Percentiles rank a stretch among this genome's conserved stretches.
These are phyloP conservation scores for Troides oblongomaculatus DNA, from an alignment of 2,888 invertebrate genomes.

Conservation along the genomic window DNA sequence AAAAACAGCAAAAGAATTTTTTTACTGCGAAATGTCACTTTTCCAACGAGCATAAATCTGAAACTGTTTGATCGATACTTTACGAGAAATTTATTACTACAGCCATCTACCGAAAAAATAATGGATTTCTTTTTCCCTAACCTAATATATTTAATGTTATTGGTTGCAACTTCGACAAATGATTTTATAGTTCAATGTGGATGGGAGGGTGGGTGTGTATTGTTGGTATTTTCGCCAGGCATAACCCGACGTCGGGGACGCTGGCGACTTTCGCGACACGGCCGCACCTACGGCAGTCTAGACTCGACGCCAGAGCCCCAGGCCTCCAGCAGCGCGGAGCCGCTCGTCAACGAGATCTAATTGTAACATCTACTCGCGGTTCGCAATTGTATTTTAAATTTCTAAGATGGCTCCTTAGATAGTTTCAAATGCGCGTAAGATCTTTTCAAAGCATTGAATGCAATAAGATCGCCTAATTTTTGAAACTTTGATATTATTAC, in stretches of 20 bases:
- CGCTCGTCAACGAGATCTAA: conserved; percentile 69
- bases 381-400: conserved; percentile 7
- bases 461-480: neutral
- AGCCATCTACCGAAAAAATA: too few relatives aligned
- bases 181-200: neutral
- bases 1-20: too few relatives aligned
- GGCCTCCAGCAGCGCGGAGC: conserved; percentile 61
- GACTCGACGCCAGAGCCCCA: conserved; percentile 60
- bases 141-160: too few relatives aligned
- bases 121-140: too few relatives aligned
- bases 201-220: neutral
- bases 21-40: too few relatives aligned
- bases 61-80: too few relatives aligned
- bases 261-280: conserved; percentile 69
- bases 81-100: too few relatives aligned
- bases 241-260: conserved; percentile 75
- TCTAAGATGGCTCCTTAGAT: neutral
- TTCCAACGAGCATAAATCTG: too few relatives aligned
- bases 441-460: neutral
- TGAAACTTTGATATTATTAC: neutral
- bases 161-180: neutral
- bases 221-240: conserved; percentile 52
- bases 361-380: neutral
- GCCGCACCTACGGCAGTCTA: conserved; percentile 84
- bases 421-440: neutral